These are phyloP conservation scores for Urocitellus parryii DNA, from an alignment of 2,113 vertebrate genomes.

Conservation along the genomic window DNA sequence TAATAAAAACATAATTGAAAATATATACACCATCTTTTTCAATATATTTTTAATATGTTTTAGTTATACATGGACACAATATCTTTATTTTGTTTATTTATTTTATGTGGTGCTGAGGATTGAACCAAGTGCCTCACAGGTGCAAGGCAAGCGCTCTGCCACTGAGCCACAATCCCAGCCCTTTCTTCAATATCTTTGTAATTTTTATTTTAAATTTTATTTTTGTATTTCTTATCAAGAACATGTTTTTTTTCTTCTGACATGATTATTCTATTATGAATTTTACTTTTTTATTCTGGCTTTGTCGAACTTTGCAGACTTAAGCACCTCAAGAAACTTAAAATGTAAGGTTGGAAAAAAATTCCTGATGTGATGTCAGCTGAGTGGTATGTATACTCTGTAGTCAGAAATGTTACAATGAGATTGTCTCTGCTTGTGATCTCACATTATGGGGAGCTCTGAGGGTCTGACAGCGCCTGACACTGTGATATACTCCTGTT, in stretches of 20 bases:
- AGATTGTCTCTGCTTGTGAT: constrained; percentile 83
- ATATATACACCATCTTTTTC: not conserved
- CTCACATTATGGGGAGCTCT: constrained; percentile 78
- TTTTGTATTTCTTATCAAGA: constrained; percentile 29
- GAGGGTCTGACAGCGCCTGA: constrained; percentile 80
- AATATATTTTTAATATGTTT: not conserved
- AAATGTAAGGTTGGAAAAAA: constrained; percentile 17
- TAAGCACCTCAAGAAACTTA: constrained; percentile 42
- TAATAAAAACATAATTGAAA: constrained; percentile 36
- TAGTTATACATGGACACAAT: no score
- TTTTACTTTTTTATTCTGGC: constrained; percentile 37
- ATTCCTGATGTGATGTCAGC: constrained; percentile 57
- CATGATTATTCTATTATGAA: constrained; percentile 13
- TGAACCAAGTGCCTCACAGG: no score
- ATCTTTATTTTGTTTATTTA: no score
- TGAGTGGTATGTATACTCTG: constrained; percentile 74
- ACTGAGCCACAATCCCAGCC: no score
- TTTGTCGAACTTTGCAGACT: constrained; percentile 57
- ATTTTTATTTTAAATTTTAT: constrained; percentile 59
- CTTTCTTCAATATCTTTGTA: constrained; percentile 22
- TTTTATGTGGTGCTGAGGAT: no score
- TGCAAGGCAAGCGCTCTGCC: no score
- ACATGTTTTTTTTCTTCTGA: constrained; percentile 37
- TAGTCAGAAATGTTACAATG: constrained; percentile 76
- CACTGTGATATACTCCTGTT: constrained; percentile 85